Conservation (phyloP, 2,113 vertebrate genomes). For the Helogale parvula region DNA sequence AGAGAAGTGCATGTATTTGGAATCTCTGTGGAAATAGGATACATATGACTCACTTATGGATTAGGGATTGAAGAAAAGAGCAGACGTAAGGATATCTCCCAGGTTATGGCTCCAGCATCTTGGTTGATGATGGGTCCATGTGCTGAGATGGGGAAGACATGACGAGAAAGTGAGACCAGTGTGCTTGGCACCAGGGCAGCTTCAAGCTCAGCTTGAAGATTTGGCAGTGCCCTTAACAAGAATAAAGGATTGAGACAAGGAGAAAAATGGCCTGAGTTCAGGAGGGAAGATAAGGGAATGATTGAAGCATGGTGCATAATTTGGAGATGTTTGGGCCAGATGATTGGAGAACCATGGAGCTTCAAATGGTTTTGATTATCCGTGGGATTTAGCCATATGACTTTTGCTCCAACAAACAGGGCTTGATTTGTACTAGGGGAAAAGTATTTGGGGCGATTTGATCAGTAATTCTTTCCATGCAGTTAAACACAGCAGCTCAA, state of each 20-base stretch:
- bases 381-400: not conserved
- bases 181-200: not conserved
- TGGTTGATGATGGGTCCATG: not conserved
- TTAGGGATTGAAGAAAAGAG: not conserved
- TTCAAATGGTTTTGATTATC: not conserved
- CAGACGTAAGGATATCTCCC: not conserved
- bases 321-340: not conserved
- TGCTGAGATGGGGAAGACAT: not conserved
- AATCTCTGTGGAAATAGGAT: not conserved
- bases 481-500: slow-evolving; percentile 61
- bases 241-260: not conserved
- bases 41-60: not conserved
- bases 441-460: slow-evolving; percentile 5
- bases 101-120: not conserved
- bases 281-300: not conserved
- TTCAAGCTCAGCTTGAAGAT: not conserved
- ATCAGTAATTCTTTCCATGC: slow-evolving; percentile 69
- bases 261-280: not conserved
- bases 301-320: not conserved
- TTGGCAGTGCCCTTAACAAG: not conserved
- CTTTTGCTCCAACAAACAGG: slow-evolving; percentile 4
- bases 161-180: not conserved
- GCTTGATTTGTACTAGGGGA: not conserved
- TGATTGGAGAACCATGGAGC: not conserved
- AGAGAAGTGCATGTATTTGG: not conserved